phyloP scores from a whole-genome alignment of 2,888 invertebrate genomes.

The Limnephilus auricula region DNA sequence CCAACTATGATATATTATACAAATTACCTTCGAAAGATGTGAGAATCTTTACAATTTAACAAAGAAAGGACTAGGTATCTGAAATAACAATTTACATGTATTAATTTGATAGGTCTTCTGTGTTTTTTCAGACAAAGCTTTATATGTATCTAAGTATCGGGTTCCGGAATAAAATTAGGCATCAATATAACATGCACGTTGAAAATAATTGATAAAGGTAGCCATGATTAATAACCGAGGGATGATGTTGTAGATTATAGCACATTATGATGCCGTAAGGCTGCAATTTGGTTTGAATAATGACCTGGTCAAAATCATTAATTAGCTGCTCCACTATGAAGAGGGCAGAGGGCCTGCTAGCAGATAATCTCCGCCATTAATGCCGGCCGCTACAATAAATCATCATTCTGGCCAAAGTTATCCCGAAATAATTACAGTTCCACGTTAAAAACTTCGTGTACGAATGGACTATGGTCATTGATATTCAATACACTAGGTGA shows the following conservation, averaged over 20 bases:
- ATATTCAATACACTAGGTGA: background rate
- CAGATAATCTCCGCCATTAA: conserved; percentile 55
- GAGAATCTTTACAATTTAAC: too few species aligned
- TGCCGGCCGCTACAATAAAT: conserved; percentile 51
- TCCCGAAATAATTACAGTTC: conserved; percentile 56
- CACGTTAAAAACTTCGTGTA: conserved; percentile 18
- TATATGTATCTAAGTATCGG: background rate
- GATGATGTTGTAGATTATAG: conserved; percentile 11
- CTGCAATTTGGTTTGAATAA: conserved; percentile 55
- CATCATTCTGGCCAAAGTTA: conserved; percentile 50
- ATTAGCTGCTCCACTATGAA: conserved; percentile 28
- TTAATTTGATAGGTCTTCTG: background rate
- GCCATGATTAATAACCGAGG: background rate
- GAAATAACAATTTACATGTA: background rate
- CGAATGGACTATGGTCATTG: background rate
- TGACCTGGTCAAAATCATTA: conserved; percentile 51
- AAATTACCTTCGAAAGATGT: background rate
- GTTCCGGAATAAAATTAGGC: conserved; percentile 2
- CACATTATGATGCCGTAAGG: conserved; percentile 26
- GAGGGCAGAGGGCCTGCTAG: conserved; percentile 22
- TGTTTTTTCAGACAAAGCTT: background rate
- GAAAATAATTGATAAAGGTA: conserved; percentile 2
- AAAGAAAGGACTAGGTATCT: background rate
- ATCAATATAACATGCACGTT: background rate
- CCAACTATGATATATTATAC: background rate